These are phyloP conservation scores for Smithornis capensis DNA, from an alignment of 2,113 vertebrate genomes.

Conservation along the genomic window DNA sequence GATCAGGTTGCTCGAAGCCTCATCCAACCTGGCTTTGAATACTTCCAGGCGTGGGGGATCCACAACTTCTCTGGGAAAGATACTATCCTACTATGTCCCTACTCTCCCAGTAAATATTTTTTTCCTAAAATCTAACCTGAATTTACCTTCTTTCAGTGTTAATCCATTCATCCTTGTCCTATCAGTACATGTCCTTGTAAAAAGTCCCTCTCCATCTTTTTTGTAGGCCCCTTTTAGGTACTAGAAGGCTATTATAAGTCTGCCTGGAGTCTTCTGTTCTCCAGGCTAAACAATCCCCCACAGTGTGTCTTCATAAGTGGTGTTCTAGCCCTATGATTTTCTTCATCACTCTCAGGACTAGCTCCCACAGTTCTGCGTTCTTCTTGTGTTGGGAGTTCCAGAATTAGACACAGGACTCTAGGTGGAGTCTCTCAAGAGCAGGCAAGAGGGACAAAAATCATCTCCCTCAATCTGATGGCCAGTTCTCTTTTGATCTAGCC, in stretches of 20 bases:
- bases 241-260: background rate
- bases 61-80: background rate
- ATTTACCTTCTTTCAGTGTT: background rate
- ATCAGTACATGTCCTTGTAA: too few species aligned
- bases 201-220: background rate
- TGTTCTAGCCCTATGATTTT: background rate
- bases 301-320: background rate
- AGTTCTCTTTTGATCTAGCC: background rate
- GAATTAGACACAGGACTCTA: background rate
- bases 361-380: background rate
- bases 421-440: background rate
- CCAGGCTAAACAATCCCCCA: background rate
- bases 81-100: background rate
- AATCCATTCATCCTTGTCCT: background rate
- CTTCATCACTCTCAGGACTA: background rate
- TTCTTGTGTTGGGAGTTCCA: background rate
- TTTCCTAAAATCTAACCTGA: background rate
- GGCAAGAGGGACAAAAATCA: background rate
- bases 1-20: background rate
- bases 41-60: background rate
- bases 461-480: background rate
- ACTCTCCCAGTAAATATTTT: background rate
- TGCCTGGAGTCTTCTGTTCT: too few species aligned
- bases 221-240: background rate
- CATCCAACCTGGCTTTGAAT: background rate